Base-by-base conservation (phyloP, 2,113 vertebrate species). In the Mormyrus lacerda region DNA sequence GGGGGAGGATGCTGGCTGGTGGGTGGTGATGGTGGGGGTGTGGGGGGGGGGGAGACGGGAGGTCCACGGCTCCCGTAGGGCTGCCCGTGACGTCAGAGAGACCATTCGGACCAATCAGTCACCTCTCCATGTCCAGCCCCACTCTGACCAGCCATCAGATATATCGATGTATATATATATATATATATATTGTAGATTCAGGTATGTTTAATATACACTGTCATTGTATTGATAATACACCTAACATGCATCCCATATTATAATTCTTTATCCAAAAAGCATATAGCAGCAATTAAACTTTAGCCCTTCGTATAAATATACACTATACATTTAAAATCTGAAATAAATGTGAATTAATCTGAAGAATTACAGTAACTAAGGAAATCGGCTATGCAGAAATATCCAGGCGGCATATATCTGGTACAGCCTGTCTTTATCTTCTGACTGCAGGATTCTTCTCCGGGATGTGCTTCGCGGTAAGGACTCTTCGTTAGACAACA, bases 401-500 rank as follows among this genome's bases (percentile, higher is more conserved):
- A 11, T 86, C 48, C 50, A 24, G 3, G 50, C 24, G 48, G 11
- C 7, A 50, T 10, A n/a, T 50, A 44, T 79, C 31, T 7, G 85
- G 50, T 53, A 47, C 48, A n/a, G 48, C 15, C 44, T 53, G 24
- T 51, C 27, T 94, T 94, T 93, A 91, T 93, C 92, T 91, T 89
- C 45, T 21, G 90, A 89, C 90, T 91, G 90, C 93, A 84, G 82
- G 19, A 82, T 82, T 88, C 89, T 92, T 90, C 88, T 91, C 69
- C 90, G 90, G 83, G 88, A 90, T 88, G 82, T 61, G 79, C 90
- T 69, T 86, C 27, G 31, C 90, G 90, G 91, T 89, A 88, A 92
- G 91, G 92, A 93, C 88, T 92, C 91, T 91, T 92, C 89, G 87
- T 92, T 92, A 94, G 87, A 58, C 91, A 94, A 93, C 92, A 93